phyloP scores from a whole-genome alignment of 2,888 invertebrate species.

The Sinelater perroti region DNA sequence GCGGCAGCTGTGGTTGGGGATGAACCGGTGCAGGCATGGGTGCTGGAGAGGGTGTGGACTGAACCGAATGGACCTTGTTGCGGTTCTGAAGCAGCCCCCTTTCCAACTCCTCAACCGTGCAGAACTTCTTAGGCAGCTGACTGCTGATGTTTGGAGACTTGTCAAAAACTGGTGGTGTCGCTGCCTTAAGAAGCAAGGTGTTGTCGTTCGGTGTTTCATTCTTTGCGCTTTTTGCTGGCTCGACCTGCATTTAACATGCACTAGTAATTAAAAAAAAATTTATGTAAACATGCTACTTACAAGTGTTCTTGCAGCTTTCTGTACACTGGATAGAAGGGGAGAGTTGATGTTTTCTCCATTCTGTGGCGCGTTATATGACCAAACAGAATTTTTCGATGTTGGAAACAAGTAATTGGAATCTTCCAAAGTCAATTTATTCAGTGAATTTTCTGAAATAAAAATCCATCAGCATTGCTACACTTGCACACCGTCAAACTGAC shows the following conservation, averaged over 20 bases:
- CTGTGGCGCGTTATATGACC: slow-evolving; percentile 51
- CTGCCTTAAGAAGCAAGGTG: slow-evolving; percentile 3
- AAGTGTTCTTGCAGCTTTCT: slow-evolving; percentile 52
- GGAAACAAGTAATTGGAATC: slow-evolving; percentile 42
- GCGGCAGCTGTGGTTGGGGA: slow-evolving; percentile 16
- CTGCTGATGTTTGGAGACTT: slow-evolving; percentile 8
- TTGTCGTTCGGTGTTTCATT: slow-evolving; percentile 11
- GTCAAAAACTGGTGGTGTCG: slow-evolving; percentile 19
- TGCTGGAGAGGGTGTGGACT: slow-evolving; percentile 41
- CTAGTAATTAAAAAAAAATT: background rate
- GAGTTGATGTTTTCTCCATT: slow-evolving; percentile 48
- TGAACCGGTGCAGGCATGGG: slow-evolving; percentile 11
- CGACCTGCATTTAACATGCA: background rate
- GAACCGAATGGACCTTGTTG: slow-evolving; percentile 47
- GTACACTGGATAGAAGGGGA: slow-evolving; percentile 25
- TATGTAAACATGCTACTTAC: slow-evolving; percentile 42
- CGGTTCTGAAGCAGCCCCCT: slow-evolving; percentile 67
- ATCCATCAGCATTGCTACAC: slow-evolving; percentile 1
- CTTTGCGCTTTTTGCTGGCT: background rate
- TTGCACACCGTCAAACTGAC: slow-evolving; percentile 29
- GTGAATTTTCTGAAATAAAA: slow-evolving; percentile 51
- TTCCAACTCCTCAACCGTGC: slow-evolving; percentile 79
- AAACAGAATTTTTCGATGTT: slow-evolving; percentile 49
- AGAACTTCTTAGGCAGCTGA: slow-evolving; percentile 66
- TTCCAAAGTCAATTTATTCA: slow-evolving; percentile 51